Percentiles rank a stretch among this genome's conserved stretches.
Evolutionary conservation across 2,797 vertebrate genomes (phyloP).

Genomic region (Hippocampus kuda): DNA sequence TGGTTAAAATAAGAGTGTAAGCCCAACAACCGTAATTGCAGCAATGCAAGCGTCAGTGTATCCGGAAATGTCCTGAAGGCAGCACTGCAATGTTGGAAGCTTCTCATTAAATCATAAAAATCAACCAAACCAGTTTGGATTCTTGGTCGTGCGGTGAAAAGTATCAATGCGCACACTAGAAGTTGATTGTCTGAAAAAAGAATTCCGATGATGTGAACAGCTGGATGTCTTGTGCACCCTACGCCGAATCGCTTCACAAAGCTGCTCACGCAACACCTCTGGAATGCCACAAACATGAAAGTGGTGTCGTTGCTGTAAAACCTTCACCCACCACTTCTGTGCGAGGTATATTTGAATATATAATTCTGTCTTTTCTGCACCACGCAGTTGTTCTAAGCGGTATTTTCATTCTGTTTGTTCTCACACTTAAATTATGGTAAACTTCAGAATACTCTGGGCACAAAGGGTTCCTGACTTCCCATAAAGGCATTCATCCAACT

Average conservation of each 20-base stretch:
- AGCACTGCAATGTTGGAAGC: not conserved
- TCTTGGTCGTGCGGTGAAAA: not conserved
- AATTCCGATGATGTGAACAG: not conserved
- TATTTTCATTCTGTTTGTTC: too few species aligned
- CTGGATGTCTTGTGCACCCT: not conserved
- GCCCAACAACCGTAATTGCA: not conserved
- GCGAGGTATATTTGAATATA: not conserved
- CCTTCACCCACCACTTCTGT: not conserved
- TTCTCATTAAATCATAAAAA: not conserved
- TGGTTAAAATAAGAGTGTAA: not conserved
- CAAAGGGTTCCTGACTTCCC: not conserved
- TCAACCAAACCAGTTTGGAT: not conserved
- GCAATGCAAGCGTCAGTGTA: not conserved
- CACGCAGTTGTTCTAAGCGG: too few species aligned
- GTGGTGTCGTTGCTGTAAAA: not conserved
- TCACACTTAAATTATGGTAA: not conserved
- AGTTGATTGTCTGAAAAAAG: not conserved
- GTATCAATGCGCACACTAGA: not conserved
- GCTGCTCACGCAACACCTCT: not conserved
- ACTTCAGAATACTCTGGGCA: not conserved
- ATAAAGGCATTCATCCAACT: too few species aligned
- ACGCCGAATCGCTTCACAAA: not conserved
- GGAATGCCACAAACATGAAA: not conserved
- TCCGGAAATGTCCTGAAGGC: not conserved
- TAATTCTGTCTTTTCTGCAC: too few species aligned